phyloP scores from a whole-genome alignment of 1,140 invertebrate genomes.

The Hermatobates lingyangjiaoensis region DNA sequence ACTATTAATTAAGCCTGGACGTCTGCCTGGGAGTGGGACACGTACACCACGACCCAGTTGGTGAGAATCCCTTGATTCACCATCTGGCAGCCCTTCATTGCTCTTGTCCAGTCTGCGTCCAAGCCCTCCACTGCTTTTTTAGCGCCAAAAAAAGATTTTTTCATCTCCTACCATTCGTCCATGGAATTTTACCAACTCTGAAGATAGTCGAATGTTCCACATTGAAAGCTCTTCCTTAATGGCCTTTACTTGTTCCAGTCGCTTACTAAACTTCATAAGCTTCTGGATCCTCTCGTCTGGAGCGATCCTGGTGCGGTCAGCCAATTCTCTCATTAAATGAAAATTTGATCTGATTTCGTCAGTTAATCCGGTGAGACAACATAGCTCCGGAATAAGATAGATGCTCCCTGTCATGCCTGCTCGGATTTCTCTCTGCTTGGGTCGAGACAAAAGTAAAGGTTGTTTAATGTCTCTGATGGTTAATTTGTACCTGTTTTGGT shows the following conservation, averaged over 20 bases:
- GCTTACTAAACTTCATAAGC: constrained; percentile 23
- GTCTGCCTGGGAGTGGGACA: background rate
- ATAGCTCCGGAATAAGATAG: constrained; percentile 52
- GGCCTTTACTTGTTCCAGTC: too few species aligned
- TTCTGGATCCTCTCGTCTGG: constrained; percentile 37
- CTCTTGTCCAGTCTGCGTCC: constrained; percentile 42
- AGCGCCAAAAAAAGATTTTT: constrained; percentile 28
- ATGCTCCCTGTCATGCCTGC: constrained; percentile 35
- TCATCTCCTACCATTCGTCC: constrained; percentile 35
- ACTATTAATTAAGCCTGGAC: constrained; percentile 33
- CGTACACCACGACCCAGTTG: constrained; percentile 3
- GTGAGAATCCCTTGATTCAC: constrained; percentile 13
- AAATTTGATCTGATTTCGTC: constrained; percentile 31
- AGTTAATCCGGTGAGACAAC: constrained; percentile 48
- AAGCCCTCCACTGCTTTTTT: constrained; percentile 13
- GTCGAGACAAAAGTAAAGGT: constrained; percentile 26
- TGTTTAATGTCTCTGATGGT: too few species aligned
- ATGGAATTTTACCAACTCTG: constrained; percentile 31
- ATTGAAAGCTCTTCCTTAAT: constrained; percentile 31
- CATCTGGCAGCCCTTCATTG: constrained; percentile 29
- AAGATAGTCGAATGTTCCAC: constrained; percentile 41
- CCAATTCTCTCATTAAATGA: constrained; percentile 40
- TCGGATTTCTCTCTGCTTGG: constrained; percentile 38
- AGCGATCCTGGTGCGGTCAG: constrained; percentile 38
- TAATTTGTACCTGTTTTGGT: constrained; percentile 32